Evolutionary conservation across 1,140 invertebrate genomes (phyloP).

Genomic region (Achatina immaculata): DNA sequence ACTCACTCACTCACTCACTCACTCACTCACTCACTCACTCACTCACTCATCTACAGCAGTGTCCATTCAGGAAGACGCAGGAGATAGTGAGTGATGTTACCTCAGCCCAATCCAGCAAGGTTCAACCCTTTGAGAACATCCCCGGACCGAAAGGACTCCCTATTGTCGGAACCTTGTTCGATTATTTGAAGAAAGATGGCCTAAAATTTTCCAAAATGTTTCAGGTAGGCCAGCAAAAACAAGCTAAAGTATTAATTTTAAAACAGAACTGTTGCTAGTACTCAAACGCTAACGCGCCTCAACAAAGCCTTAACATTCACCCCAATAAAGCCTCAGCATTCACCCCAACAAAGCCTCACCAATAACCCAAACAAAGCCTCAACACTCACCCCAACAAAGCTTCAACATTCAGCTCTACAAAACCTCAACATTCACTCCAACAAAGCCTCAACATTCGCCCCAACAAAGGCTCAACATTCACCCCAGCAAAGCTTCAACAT

Average conservation of each 20-base stretch:
- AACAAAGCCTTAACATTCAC: no score
- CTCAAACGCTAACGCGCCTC: no score
- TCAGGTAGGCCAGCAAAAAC: constrained; percentile 64
- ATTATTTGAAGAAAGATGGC: constrained; percentile 69
- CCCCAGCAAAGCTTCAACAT: no score
- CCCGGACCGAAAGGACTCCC: constrained; percentile 69
- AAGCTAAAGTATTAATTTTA: not conserved
- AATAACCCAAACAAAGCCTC: no score
- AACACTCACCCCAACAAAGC: no score
- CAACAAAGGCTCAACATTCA: no score
- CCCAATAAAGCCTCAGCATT: no score
- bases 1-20: not conserved
- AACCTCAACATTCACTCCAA: no score
- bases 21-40: constrained; percentile 5
- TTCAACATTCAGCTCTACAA: no score
- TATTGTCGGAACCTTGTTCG: constrained; percentile 65
- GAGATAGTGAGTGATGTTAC: not conserved
- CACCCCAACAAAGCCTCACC: no score
- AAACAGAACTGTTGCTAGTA: not conserved
- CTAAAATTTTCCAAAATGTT: constrained; percentile 68
- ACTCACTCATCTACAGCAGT: constrained; percentile 41
- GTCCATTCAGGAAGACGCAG: constrained; percentile 50
- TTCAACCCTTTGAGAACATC: constrained; percentile 59
- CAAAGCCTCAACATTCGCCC: no score
- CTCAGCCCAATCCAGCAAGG: not conserved